phyloP scores from a whole-genome alignment of 1,140 invertebrate genomes.

The Papilio polyxenes region DNA sequence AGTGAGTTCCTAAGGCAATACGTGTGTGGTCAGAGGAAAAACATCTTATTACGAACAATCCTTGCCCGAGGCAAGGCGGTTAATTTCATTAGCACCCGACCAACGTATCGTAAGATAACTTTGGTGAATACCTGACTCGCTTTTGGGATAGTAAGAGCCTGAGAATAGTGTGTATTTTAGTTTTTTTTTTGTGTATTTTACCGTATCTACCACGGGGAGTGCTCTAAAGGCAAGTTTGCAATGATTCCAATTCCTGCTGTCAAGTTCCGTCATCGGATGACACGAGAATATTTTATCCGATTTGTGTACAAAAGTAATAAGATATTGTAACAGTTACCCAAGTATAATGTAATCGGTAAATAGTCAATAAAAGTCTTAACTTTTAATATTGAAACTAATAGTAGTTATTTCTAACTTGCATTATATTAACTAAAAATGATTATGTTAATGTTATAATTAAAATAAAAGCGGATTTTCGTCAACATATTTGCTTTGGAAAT shows the following conservation, averaged over 20 bases:
- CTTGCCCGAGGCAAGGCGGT: slow-evolving; percentile 68
- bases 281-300: too few relatives aligned
- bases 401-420: too few relatives aligned
- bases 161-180: not conserved
- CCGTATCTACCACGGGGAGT: too few relatives aligned
- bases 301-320: too few relatives aligned
- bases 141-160: not conserved
- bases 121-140: slow-evolving; percentile 55
- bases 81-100: slow-evolving; percentile 77
- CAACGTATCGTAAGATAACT: slow-evolving; percentile 80
- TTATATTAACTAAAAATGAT: not conserved
- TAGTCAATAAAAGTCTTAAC: too few relatives aligned
- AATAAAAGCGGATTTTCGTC: not conserved
- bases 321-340: too few relatives aligned
- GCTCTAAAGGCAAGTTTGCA: too few relatives aligned
- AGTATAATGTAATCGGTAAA: too few relatives aligned
- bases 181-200: not conserved
- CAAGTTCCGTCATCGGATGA: too few relatives aligned
- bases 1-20: slow-evolving; percentile 57
- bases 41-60: slow-evolving; percentile 74
- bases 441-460: not conserved
- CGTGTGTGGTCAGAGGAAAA: slow-evolving; percentile 67
- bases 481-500: not conserved
- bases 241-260: too few relatives aligned
- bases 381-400: not conserved